Conservation (phyloP, 2,797 vertebrate species). For the Psittacula echo region DNA sequence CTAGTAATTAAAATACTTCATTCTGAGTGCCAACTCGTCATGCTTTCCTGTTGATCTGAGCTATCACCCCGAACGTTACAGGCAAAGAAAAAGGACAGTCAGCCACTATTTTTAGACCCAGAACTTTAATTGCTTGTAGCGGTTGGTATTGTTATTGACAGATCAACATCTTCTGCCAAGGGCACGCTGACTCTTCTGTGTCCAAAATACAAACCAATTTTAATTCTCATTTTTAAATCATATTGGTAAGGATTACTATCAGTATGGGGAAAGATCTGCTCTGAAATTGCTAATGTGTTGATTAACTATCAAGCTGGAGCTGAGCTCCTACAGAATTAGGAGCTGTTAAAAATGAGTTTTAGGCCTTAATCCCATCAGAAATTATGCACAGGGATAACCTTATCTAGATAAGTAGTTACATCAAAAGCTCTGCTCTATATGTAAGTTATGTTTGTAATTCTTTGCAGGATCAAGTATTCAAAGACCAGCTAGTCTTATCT, state of each 20-base stretch:
- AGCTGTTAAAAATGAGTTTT: neutral
- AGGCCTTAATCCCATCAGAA: constrained; percentile 36
- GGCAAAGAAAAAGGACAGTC: neutral
- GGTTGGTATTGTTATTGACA: neutral
- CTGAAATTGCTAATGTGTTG: neutral
- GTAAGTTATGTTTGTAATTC: constrained; percentile 8
- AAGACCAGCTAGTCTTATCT: constrained; percentile 61
- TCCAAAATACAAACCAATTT: constrained; percentile 11
- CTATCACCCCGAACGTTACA: neutral
- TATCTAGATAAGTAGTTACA: neutral
- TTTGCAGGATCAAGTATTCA: constrained; percentile 44
- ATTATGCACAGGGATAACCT: neutral
- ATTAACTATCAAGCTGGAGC: neutral
- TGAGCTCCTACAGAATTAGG: constrained; percentile 23
- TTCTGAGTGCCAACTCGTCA: neutral
- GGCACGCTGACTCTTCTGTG: neutral
- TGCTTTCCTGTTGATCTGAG: neutral
- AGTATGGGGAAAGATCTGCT: neutral
- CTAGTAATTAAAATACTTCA: neutral
- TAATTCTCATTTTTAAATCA: neutral
- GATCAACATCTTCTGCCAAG: neutral
- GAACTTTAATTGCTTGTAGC: neutral
- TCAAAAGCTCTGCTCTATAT: constrained; percentile 6
- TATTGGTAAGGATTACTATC: neutral
- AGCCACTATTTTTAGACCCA: neutral